A percentile compares a stretch with the other conserved stretches of the same genome.
Evolutionary conservation across 2,888 invertebrate genomes (phyloP).

Genomic region (Cephus runcator): DNA sequence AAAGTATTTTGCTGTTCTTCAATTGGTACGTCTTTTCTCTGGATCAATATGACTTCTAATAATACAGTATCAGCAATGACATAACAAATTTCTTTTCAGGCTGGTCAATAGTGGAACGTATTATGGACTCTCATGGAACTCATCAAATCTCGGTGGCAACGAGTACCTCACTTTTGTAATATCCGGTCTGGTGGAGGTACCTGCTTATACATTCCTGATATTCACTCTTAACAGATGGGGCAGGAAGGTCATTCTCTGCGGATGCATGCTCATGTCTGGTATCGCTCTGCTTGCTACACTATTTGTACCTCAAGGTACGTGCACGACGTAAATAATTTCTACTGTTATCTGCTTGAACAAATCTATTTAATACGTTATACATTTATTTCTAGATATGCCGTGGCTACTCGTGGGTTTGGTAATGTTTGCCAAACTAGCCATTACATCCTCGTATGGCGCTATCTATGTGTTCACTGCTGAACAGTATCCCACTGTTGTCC

Average conservation of each 20-base stretch:
- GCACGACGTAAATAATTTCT: background rate
- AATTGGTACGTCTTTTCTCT: constrained; percentile 71
- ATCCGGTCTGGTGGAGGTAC: constrained; percentile 81
- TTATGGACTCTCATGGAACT: constrained; percentile 82
- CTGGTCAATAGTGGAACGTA: constrained; percentile 82
- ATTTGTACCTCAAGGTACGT: constrained; percentile 70
- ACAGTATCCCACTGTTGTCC: constrained; percentile 79
- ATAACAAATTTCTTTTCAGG: constrained; percentile 63
- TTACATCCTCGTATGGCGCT: constrained; percentile 79
- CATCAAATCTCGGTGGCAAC: constrained; percentile 77
- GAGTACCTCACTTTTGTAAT: constrained; percentile 79
- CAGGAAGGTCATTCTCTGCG: constrained; percentile 75
- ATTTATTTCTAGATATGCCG: constrained; percentile 64
- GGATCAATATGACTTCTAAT: background rate
- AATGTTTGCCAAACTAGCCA: constrained; percentile 79
- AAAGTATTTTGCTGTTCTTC: constrained; percentile 77
- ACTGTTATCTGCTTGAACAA: background rate
- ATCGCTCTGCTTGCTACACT: constrained; percentile 70
- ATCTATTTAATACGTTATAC: background rate
- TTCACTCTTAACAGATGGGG: constrained; percentile 78
- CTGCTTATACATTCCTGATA: constrained; percentile 75
- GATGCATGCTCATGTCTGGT: constrained; percentile 76
- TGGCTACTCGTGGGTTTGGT: constrained; percentile 72
- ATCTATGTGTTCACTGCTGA: constrained; percentile 80
- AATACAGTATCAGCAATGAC: constrained; percentile 66